Evolutionary conservation across 2,113 vertebrate genomes (phyloP), one percentile per base, ranked within the genome.

Genomic region (Microcebus griseorufus): DNA sequence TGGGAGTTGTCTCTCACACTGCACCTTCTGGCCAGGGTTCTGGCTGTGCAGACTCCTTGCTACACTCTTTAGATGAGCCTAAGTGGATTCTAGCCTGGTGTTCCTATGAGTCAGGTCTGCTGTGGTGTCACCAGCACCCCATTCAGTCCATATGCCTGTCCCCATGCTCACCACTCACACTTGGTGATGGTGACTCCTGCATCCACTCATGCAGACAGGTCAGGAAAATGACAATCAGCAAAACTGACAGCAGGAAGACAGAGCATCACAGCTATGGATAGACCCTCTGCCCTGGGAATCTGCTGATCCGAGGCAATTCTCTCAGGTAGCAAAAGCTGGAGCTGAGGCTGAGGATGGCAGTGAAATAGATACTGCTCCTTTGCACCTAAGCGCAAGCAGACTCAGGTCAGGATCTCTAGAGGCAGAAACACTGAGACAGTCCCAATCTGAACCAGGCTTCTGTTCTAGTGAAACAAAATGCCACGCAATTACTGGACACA

Each of bases 321-420:
- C 65, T 80, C 60, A 48, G 5, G 23, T 0, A 32, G 29, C 84
- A 84, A 76, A 22, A 25, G 60, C 34, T 29, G 18, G 14, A 45
- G 17, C 18, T 12, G n/a, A 4, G 2, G 48, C 29, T 60, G 29
- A 34, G 7, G 6, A 37, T 0, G 6, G 53, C 0, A 7, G 12
- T 34, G 34, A 85, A 79, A 64, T 0, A 83, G 22, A 48, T 0
- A 27, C 0, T 65, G 37, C 14, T 62, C 55, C 65, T 75, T 53
- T 6, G 0, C 34, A 48, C 5, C 37, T 25, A 20, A 10, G n/a
- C 5, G 4, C 25, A 18, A 60, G 42, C 42, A 39, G 0, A 51
- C n/a, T 34, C 6, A 45, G 12, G 20, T 10, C n/a, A 75, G 69
- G 29, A 9, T 69, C 51, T 17, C 23, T 13, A 25, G 8, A 75